phyloP scores from a whole-genome alignment of 2,113 vertebrate species.

The Chaetura pelagica region DNA sequence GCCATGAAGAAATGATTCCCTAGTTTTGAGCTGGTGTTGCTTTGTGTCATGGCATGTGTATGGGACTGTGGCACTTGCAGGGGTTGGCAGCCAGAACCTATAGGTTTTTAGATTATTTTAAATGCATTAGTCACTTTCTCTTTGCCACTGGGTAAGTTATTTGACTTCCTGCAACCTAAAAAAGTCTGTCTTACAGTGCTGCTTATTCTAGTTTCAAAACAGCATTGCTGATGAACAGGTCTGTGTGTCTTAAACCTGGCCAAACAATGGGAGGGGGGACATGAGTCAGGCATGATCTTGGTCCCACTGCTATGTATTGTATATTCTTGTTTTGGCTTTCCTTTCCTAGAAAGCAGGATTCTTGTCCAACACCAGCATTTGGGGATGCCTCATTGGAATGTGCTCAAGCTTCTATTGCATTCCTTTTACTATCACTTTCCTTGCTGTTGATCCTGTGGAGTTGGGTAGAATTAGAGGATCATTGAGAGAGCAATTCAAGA shows the following conservation, averaged over 20 bases:
- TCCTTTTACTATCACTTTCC: neutral
- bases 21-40: no score
- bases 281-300: neutral
- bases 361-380: neutral
- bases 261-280: neutral
- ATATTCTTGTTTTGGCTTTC: neutral
- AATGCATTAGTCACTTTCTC: neutral
- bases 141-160: neutral
- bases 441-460: neutral
- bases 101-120: neutral
- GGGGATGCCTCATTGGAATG: neutral
- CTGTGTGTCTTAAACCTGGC: neutral
- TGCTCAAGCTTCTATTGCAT: neutral
- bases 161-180: neutral
- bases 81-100: neutral
- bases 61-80: accelerated
- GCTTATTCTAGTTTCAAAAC: neutral
- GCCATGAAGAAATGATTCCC: no score
- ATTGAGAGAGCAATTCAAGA: neutral
- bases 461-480: neutral
- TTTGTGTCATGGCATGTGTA: neutral
- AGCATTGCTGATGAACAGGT: neutral
- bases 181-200: neutral
- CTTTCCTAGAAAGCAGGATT: neutral
- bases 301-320: accelerated